These are phyloP conservation scores for Fratercula arctica DNA, from an alignment of 2,797 vertebrate genomes.

Conservation along the genomic window DNA sequence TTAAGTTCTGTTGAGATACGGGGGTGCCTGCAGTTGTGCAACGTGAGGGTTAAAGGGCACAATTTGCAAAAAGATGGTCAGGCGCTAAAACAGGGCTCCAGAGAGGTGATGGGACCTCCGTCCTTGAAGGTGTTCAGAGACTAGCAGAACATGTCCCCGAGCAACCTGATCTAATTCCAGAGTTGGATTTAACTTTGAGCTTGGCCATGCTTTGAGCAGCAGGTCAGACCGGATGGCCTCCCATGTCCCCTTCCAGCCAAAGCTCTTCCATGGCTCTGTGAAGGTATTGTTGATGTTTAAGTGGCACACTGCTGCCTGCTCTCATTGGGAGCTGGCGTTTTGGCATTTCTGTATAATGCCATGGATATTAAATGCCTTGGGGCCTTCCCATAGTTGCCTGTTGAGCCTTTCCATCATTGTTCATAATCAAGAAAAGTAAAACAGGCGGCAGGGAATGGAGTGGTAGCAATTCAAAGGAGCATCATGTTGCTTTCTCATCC, in stretches of 20 bases:
- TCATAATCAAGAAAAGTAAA: not conserved
- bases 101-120: too few species aligned
- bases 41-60: not conserved
- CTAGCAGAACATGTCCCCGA: not conserved
- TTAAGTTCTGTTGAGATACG: not conserved
- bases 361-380: not conserved
- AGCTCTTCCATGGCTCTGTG: not conserved
- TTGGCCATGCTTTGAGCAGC: not conserved
- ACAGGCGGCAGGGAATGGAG: accelerated
- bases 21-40: accelerated
- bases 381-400: accelerated
- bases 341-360: not conserved
- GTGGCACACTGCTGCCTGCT: not conserved
- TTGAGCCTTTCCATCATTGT: not conserved
- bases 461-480: not conserved
- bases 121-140: not conserved
- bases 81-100: not conserved
- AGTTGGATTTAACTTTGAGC: not conserved
- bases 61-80: not conserved
- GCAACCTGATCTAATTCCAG: not conserved
- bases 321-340: accelerated
- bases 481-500: accelerated
- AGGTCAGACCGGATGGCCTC: not conserved
- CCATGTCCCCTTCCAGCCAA: not conserved
- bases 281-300: not conserved